Conservation (phyloP, 2,113 vertebrate genomes). For the Cairina moschata region DNA sequence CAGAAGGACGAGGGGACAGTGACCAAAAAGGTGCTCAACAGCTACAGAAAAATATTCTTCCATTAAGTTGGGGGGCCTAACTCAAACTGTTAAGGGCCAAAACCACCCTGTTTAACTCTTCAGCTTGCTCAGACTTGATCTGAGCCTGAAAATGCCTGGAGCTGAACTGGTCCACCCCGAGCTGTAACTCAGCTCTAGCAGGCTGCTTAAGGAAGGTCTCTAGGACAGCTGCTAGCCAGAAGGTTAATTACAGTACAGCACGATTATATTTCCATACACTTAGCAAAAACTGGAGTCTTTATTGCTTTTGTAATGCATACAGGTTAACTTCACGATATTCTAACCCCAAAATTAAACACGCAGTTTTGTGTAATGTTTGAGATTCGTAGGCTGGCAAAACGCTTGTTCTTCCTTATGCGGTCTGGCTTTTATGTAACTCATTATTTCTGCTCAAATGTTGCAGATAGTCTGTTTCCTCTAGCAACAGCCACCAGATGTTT, state of each 20-base stretch:
- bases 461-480: slow-evolving; percentile 50
- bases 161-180: background rate
- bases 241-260: background rate
- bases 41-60: background rate
- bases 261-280: background rate
- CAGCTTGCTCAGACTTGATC: background rate
- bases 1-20: background rate
- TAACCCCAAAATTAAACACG: background rate
- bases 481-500: slow-evolving; percentile 66
- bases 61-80: background rate
- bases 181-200: background rate
- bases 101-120: background rate
- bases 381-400: background rate
- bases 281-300: background rate
- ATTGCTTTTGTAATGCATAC: fast-evolving
- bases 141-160: background rate
- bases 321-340: background rate
- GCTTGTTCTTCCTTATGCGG: background rate
- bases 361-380: background rate
- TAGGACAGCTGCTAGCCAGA: background rate
- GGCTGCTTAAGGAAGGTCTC: background rate
- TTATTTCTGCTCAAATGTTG: slow-evolving; percentile 34
- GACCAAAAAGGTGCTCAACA: background rate
- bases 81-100: background rate
- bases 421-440: slow-evolving; percentile 49